A percentile compares a stretch with the other conserved stretches of the same genome.
These are phyloP conservation scores for Cyprinodon brontotheroides DNA, from an alignment of 2,113 vertebrate genomes.

Conservation along the genomic window DNA sequence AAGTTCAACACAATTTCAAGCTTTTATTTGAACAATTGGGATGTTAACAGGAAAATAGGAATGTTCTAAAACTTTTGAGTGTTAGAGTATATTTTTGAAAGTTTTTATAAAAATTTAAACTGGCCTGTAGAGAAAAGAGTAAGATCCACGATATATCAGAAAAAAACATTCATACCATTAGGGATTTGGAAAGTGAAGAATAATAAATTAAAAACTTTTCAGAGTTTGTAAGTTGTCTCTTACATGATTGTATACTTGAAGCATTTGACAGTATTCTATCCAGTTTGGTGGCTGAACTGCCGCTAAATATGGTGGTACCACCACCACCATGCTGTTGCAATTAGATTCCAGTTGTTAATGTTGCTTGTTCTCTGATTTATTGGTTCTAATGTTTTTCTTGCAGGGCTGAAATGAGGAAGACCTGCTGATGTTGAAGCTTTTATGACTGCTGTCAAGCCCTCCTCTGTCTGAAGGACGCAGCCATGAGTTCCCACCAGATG, in stretches of 20 bases:
- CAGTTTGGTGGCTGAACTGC: background rate
- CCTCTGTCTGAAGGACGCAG: slow-evolving; percentile 41
- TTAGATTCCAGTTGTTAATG: background rate
- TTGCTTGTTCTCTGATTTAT: slow-evolving; percentile 7
- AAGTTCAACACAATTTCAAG: too few species aligned
- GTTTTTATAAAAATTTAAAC: background rate
- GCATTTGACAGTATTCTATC: background rate
- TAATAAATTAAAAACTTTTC: background rate
- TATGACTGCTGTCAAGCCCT: slow-evolving; percentile 30
- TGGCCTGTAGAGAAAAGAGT: background rate
- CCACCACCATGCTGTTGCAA: background rate
- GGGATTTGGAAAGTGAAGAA: background rate
- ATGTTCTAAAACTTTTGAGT: too few species aligned
- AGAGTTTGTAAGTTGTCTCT: background rate
- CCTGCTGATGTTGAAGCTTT: slow-evolving; percentile 27
- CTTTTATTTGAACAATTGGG: too few species aligned
- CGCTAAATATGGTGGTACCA: background rate
- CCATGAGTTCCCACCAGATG: slow-evolving; percentile 81
- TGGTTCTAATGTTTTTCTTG: slow-evolving; percentile 29
- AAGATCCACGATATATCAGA: background rate
- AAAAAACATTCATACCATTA: background rate
- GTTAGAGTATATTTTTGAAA: background rate
- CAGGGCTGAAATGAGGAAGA: slow-evolving; percentile 57
- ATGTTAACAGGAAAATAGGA: too few species aligned
- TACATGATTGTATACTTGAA: background rate